A percentile compares a stretch with the other conserved stretches of the same genome.
Evolutionary conservation across 1,140 invertebrate species (phyloP).

Genomic region (Arion vulgaris): DNA sequence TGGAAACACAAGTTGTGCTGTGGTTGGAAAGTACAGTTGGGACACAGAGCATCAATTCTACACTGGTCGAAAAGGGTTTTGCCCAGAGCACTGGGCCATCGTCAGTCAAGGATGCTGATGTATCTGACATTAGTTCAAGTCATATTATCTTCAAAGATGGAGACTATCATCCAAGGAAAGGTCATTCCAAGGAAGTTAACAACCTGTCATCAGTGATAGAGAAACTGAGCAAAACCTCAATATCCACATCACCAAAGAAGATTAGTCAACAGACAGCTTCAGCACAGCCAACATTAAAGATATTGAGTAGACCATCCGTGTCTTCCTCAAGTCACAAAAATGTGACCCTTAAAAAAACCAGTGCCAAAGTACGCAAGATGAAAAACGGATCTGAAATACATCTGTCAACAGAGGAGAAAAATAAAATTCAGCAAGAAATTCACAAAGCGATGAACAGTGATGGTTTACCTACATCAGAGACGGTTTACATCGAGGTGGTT

Average conservation of each 20-base stretch:
- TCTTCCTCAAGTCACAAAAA: neutral
- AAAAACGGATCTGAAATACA: neutral
- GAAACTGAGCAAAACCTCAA: neutral
- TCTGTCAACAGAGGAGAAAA: neutral
- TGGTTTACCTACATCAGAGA: neutral
- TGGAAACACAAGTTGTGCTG: constrained; percentile 17
- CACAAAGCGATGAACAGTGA: constrained; percentile 8
- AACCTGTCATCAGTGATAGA: neutral
- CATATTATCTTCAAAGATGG: neutral
- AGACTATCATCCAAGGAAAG: neutral
- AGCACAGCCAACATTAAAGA: neutral
- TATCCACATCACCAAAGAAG: neutral
- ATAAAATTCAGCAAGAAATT: constrained; percentile 18
- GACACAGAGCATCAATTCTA: constrained; percentile 2
- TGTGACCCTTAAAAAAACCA: neutral
- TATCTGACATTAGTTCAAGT: neutral
- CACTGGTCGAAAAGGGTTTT: constrained; percentile 9
- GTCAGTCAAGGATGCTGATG: neutral
- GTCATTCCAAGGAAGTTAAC: neutral
- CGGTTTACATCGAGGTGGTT: constrained; percentile 24
- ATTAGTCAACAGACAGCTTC: neutral
- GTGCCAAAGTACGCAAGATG: neutral
- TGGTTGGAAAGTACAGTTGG: neutral
- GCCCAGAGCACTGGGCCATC: constrained; percentile 20
- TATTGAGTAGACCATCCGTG: neutral